These are phyloP conservation scores for Jordanella pulchra DNA, from an alignment of 2,797 vertebrate species.

Conservation along the genomic window DNA sequence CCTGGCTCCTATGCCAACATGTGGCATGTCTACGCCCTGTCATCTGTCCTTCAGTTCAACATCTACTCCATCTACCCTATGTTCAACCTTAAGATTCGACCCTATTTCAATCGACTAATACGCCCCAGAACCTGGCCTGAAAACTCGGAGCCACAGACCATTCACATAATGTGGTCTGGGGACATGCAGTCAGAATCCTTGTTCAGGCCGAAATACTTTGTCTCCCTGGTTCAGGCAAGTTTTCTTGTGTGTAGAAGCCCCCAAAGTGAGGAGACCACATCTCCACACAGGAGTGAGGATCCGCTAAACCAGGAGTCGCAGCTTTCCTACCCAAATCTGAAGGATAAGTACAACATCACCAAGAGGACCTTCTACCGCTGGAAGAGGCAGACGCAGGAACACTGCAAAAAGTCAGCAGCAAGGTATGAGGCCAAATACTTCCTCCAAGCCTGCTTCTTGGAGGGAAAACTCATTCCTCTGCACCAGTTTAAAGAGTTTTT, in stretches of 20 bases:
- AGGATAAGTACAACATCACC: constrained; percentile 89
- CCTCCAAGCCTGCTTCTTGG: constrained; percentile 88
- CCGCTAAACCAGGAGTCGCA: constrained; percentile 78
- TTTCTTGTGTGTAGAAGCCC: constrained; percentile 73
- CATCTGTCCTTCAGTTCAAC: constrained; percentile 88
- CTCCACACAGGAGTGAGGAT: constrained; percentile 76
- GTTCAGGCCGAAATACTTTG: constrained; percentile 90
- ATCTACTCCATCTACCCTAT: constrained; percentile 96
- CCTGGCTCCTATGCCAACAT: constrained; percentile 92
- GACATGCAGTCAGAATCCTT: constrained; percentile 81
- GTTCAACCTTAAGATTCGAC: constrained; percentile 94
- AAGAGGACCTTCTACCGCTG: constrained; percentile 96
- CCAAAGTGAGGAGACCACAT: constrained; percentile 62
- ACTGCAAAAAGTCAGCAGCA: constrained; percentile 88
- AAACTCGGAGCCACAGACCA: constrained; percentile 73
- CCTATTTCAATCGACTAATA: constrained; percentile 93
- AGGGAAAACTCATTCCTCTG: constrained; percentile 87
- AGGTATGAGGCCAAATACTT: constrained; percentile 94
- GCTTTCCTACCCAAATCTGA: constrained; percentile 86
- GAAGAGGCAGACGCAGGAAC: constrained; percentile 90
- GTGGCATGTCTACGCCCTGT: constrained; percentile 94
- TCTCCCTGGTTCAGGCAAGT: constrained; percentile 84
- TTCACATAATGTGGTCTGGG: constrained; percentile 97
- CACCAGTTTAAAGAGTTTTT: constrained; percentile 91
- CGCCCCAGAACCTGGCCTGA: constrained; percentile 82